A percentile compares a stretch with the other conserved stretches of the same genome.
phyloP scores from a whole-genome alignment of 2,113 vertebrate species.

The Montifringilla adamsi region DNA sequence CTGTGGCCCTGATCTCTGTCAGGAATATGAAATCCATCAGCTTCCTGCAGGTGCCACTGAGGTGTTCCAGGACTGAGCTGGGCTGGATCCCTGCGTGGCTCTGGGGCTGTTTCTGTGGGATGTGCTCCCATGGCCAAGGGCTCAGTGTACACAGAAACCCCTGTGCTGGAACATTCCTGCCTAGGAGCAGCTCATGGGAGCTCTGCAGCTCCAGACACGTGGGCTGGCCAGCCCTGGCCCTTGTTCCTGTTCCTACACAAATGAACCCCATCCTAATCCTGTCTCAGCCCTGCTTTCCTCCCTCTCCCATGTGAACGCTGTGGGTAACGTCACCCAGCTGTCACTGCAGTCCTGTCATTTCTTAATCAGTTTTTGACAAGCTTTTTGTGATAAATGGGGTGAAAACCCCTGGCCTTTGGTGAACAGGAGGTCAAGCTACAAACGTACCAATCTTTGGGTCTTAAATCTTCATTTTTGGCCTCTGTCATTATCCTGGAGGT shows the following conservation, averaged over 20 bases:
- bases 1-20: not conserved
- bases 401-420: not conserved
- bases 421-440: no score
- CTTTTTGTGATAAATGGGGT: accelerated
- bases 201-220: accelerated
- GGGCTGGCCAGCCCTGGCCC: not conserved
- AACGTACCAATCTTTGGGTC: not conserved
- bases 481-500: accelerated
- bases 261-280: not conserved
- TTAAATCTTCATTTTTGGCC: not conserved
- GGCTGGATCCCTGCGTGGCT: accelerated
- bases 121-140: accelerated
- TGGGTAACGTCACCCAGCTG: accelerated
- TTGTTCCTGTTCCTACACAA: accelerated
- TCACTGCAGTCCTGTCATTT: no score
- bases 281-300: not conserved
- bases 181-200: accelerated
- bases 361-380: not conserved
- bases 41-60: accelerated
- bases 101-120: not conserved
- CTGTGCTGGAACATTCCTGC: not conserved
- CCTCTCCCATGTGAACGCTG: accelerated
- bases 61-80: not conserved
- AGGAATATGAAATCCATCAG: accelerated
- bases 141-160: not conserved